phyloP scores from a whole-genome alignment of 2,113 vertebrate species.

The Calyptomena viridis region DNA sequence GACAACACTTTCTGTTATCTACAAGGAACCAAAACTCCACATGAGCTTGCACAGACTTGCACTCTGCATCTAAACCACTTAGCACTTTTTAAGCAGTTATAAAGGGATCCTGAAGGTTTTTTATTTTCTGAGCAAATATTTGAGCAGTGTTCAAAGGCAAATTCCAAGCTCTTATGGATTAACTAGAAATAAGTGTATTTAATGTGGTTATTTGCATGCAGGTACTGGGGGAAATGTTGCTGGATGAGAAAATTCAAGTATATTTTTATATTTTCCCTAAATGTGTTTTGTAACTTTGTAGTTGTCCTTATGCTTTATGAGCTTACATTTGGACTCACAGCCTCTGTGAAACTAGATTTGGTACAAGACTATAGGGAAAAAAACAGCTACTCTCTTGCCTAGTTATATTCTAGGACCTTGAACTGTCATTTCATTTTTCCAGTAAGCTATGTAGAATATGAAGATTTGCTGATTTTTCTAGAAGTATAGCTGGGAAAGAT shows the following conservation, averaged over 20 bases:
- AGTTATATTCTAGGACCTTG: not conserved
- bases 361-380: not conserved
- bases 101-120: not conserved
- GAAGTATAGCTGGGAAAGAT: not conserved
- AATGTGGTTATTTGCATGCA: not conserved
- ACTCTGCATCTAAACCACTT: not conserved
- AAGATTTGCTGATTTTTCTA: not conserved
- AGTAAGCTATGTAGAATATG: not conserved
- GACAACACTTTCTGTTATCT: conserved; percentile 5
- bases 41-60: not conserved
- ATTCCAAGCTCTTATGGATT: not conserved
- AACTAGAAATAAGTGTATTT: not conserved
- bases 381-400: not conserved
- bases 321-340: not conserved
- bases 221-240: not conserved
- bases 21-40: conserved; percentile 9
- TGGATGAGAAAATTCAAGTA: not conserved
- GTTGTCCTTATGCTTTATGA: not conserved
- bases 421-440: not conserved
- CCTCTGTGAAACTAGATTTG: not conserved
- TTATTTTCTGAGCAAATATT: not conserved
- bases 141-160: not conserved
- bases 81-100: not conserved
- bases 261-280: not conserved
- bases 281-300: not conserved